A percentile compares a stretch with the other conserved stretches of the same genome.
phyloP scores from a whole-genome alignment of 2,888 invertebrate species.

The Carterocephalus palaemon region DNA sequence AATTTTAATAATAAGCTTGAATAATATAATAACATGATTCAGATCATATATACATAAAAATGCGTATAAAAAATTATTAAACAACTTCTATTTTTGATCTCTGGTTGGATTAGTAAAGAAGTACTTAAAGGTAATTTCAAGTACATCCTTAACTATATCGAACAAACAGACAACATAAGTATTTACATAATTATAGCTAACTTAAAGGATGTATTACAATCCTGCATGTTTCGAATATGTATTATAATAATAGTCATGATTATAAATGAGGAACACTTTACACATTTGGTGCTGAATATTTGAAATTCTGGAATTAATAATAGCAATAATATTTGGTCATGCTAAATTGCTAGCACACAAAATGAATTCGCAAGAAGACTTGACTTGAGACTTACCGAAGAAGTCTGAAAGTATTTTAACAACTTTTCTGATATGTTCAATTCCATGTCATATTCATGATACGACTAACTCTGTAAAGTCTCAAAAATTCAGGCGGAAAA shows the following conservation, averaged over 20 bases:
- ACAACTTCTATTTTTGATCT: neutral
- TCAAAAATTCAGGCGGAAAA: slow-evolving; percentile 48
- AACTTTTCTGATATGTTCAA: slow-evolving; percentile 57
- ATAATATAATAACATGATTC: slow-evolving; percentile 8
- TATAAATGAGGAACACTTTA: no score
- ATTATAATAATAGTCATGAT: no score
- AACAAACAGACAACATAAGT: slow-evolving; percentile 26
- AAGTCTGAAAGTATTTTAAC: slow-evolving; percentile 34
- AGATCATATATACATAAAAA: slow-evolving; percentile 14
- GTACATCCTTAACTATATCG: slow-evolving; percentile 46
- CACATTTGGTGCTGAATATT: slow-evolving; percentile 4
- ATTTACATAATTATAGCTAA: slow-evolving; percentile 31
- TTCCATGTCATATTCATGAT: slow-evolving; percentile 41
- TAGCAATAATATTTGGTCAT: slow-evolving; percentile 12
- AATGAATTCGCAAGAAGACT: slow-evolving; percentile 19
- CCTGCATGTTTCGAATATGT: no score
- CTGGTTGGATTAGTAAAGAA: slow-evolving; percentile 40
- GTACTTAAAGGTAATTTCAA: slow-evolving; percentile 56
- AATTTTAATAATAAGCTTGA: slow-evolving; percentile 21
- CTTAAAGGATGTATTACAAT: slow-evolving; percentile 1
- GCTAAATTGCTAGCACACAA: slow-evolving; percentile 18
- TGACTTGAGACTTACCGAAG: no score
- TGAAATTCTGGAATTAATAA: slow-evolving; percentile 11
- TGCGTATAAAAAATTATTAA: slow-evolving; percentile 7
- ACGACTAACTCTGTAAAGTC: slow-evolving; percentile 36